Evolutionary conservation across 1,140 invertebrate genomes (phyloP), one percentile per base, ranked within the genome.

Genomic region (Cephus cinctus): DNA sequence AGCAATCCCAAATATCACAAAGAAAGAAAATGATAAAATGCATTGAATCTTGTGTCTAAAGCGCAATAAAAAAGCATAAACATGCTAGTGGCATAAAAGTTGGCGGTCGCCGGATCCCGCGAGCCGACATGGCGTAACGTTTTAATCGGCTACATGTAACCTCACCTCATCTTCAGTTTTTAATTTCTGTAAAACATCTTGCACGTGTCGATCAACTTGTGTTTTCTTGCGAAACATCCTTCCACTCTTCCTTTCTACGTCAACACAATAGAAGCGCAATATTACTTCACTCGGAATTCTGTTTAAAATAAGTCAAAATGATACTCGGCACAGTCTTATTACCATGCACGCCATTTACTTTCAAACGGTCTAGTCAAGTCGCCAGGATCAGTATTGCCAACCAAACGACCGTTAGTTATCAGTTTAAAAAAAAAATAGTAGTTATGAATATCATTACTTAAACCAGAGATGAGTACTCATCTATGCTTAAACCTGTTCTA

Each of bases 181-280:
- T 35, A 85, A 71, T 64, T 84, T 86, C 31, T 78, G 77, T 43
- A 87, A 74, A 39, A 84, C 77, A 36, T 83, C 82, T 48, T 81
- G 73, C 15, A 86, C 85, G 68, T 88, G 85, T 52, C 78, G 79
- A 62, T 88, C 86, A 5, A 88, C 84, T 47, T 87, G 83, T 43
- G 79, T 78, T 62, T 87, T 88, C 2, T 78, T 80, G 44, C 78
- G 79, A 66, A 85, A 83, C 86, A 87, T 87, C 61, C 54, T 67
- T 61, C 19, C 22, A 41, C 19, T 11, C 2, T 44, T 8, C 31
- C 21, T 16, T 34, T 34, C 9, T 16, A 44, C 12, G 11, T 19
- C 35, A 20, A 40, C 21, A 5, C 21, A 14, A 18, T 5, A 30
- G 11, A 16, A 3, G n/a, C 16, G 16, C 2, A 42, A 42, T 5